Conservation (phyloP, 2,113 vertebrate species). For the Paradisaea rubra region DNA sequence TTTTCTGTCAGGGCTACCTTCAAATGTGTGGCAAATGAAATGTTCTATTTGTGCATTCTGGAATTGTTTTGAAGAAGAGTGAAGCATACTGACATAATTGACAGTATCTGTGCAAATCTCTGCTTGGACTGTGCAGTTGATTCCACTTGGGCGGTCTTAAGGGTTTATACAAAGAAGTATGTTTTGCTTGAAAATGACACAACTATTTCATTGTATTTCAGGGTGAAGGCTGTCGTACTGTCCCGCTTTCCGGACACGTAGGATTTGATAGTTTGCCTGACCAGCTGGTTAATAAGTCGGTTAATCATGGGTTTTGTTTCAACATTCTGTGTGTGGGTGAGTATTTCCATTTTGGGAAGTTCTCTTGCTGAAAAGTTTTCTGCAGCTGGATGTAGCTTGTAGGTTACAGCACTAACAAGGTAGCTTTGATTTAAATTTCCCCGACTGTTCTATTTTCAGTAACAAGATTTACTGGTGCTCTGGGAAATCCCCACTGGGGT, state of each 20-base stretch:
- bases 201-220: constrained; percentile 41
- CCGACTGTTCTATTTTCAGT: background rate
- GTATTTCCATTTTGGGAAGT: constrained; percentile 76
- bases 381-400: constrained; percentile 51
- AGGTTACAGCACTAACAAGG: constrained; percentile 54
- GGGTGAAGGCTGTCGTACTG: constrained; percentile 90
- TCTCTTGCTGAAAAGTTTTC: constrained; percentile 58
- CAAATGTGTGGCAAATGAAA: background rate
- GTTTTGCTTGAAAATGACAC: background rate
- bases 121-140: background rate
- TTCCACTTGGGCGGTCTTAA: background rate
- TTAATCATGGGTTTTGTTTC: constrained; percentile 97
- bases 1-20: background rate
- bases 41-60: background rate
- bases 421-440: constrained; percentile 35
- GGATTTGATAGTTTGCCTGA: constrained; percentile 99
- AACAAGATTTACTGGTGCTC: constrained; percentile 1
- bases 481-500: background rate
- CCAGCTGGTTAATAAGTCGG: constrained; percentile 99
- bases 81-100: background rate
- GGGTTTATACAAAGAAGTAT: background rate
- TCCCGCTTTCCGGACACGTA: constrained; percentile 92
- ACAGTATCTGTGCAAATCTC: background rate
- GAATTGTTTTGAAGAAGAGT: background rate
- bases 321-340: constrained; percentile 99